These are phyloP conservation scores for Drosophila sulfurigaster DNA, from an alignment of 1,140 invertebrate genomes.

Conservation along the genomic window DNA sequence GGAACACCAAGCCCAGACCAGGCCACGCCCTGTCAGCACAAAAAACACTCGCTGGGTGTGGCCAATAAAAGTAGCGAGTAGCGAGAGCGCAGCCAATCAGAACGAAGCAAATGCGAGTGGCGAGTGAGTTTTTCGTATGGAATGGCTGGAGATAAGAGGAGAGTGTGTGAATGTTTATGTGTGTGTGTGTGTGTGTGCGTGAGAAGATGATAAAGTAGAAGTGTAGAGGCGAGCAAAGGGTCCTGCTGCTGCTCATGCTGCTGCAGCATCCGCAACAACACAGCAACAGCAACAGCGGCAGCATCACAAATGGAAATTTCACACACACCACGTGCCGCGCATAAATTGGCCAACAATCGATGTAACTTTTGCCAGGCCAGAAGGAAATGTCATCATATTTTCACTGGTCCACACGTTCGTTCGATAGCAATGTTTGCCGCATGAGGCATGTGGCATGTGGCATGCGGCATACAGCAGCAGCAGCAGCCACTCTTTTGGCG, in stretches of 20 bases:
- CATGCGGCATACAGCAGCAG: neutral
- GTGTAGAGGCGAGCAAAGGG: constrained; percentile 16
- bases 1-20: constrained; percentile 5
- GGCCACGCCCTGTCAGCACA: constrained; percentile 51
- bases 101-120: constrained; percentile 14
- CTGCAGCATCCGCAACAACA: constrained; percentile 11
- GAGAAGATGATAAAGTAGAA: constrained; percentile 51
- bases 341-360: constrained; percentile 81
- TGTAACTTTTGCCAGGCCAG: constrained; percentile 70
- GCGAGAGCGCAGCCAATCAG: constrained; percentile 52
- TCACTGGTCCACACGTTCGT: constrained; percentile 28
- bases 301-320: constrained; percentile 55
- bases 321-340: constrained; percentile 72
- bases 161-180: neutral
- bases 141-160: constrained; percentile 75
- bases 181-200: constrained; percentile 8
- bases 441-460: neutral
- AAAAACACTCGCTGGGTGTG: constrained; percentile 48
- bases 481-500: neutral
- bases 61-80: constrained; percentile 58
- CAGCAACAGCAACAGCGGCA: constrained; percentile 17
- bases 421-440: neutral
- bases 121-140: constrained; percentile 47
- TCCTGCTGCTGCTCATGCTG: constrained; percentile 18
- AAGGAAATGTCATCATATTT: constrained; percentile 67